phyloP scores from a whole-genome alignment of 2,113 vertebrate genomes.

The Albula glossodonta region DNA sequence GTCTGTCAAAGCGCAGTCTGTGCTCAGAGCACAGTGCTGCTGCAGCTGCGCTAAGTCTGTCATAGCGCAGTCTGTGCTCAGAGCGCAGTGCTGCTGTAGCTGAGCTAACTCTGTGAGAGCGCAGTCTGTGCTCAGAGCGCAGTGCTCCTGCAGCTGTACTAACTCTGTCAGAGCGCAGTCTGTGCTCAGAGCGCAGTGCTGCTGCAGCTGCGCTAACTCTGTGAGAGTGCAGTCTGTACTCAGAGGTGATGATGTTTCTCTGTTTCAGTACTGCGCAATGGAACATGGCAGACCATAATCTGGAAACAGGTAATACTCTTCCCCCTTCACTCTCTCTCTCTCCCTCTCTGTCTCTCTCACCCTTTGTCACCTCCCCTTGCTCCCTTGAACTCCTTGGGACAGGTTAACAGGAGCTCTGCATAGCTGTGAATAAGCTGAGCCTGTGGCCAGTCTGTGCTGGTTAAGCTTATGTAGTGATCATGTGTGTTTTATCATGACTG shows the following conservation, averaged over 20 bases:
- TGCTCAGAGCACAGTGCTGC: too few relatives aligned
- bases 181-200: too few relatives aligned
- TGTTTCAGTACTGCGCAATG: constrained; percentile 89
- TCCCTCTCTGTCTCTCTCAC: background rate
- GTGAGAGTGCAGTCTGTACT: background rate
- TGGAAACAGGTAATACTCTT: constrained; percentile 90
- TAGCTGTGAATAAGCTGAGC: background rate
- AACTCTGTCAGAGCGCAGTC: too few relatives aligned
- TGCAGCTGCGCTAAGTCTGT: too few relatives aligned
- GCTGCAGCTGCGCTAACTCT: too few relatives aligned
- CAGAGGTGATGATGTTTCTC: constrained; percentile 59
- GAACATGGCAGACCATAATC: constrained; percentile 90
- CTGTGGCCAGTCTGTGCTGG: background rate
- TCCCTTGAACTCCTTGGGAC: constrained; percentile 28
- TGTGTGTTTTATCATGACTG: background rate
- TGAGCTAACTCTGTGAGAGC: too few relatives aligned
- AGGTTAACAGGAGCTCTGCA: too few relatives aligned
- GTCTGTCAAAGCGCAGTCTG: too few relatives aligned
- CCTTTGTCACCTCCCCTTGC: constrained; percentile 7
- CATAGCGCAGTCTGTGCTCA: too few relatives aligned
- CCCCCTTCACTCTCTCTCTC: constrained; percentile 11
- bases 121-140: too few relatives aligned
- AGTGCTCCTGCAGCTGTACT: too few relatives aligned
- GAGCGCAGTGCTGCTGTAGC: too few relatives aligned
- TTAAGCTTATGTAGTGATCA: background rate